phyloP scores from a whole-genome alignment of 2,888 invertebrate species.

The Alcis repandata region DNA sequence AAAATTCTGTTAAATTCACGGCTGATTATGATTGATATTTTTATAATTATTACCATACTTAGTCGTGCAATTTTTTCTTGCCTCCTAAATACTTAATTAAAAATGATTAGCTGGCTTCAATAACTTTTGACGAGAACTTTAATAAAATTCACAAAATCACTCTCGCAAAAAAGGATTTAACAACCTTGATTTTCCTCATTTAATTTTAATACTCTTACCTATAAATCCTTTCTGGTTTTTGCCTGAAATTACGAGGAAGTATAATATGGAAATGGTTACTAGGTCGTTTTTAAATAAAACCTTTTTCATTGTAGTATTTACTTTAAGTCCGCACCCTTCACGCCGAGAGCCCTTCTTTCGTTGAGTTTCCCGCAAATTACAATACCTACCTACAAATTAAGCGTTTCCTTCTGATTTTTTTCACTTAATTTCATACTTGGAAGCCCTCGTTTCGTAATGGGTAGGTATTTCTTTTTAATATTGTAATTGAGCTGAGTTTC shows the following conservation, averaged over 20 bases:
- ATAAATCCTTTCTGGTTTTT: conserved; percentile 33
- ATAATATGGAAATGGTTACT: conserved; percentile 26
- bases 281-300: conserved; percentile 32
- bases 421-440: conserved; percentile 5
- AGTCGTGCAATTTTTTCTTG: neutral
- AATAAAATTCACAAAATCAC: conserved; percentile 27
- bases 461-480: neutral
- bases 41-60: neutral
- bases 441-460: neutral
- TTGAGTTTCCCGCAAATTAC: conserved; percentile 37
- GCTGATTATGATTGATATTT: neutral
- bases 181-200: conserved; percentile 11
- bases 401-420: conserved; percentile 22
- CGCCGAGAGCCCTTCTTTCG: conserved; percentile 41
- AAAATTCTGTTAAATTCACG: neutral
- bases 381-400: conserved; percentile 24
- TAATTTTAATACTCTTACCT: conserved; percentile 31
- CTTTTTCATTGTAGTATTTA: conserved; percentile 38
- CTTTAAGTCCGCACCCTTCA: conserved; percentile 29
- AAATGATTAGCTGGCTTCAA: conserved; percentile 11
- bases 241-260: conserved; percentile 14
- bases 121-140: conserved; percentile 17
- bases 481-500: neutral
- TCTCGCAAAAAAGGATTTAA: conserved; percentile 12
- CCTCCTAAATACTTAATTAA: conserved; percentile 4